A percentile compares a stretch with the other conserved stretches of the same genome.
These are phyloP conservation scores for Danio aesculapii DNA, from an alignment of 2,797 vertebrate genomes.

Conservation along the genomic window DNA sequence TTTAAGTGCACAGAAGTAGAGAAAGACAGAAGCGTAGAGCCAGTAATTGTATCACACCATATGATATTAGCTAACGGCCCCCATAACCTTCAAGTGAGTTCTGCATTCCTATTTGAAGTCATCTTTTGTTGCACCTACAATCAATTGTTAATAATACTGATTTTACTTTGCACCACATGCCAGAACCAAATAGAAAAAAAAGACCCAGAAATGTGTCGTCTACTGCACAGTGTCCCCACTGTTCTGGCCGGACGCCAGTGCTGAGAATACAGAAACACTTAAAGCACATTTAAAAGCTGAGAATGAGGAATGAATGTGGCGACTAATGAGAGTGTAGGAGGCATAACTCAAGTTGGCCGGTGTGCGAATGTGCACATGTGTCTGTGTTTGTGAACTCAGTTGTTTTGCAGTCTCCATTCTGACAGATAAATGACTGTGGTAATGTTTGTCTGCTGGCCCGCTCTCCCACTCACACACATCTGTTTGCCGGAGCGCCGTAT, in stretches of 20 bases:
- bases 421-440: conserved; percentile 62
- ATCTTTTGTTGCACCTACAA: not conserved
- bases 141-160: not conserved
- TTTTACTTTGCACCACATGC: not conserved
- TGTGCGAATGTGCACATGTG: conserved; percentile 55
- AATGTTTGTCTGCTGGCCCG: conserved; percentile 58
- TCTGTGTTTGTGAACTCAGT: conserved; percentile 59
- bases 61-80: not conserved
- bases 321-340: conserved; percentile 41
- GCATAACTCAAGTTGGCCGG: conserved; percentile 31
- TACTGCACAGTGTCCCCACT: conserved; percentile 9
- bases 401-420: conserved; percentile 61
- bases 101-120: not conserved
- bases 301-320: conserved; percentile 32
- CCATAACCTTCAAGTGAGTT: not conserved
- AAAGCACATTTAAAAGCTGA: conserved; percentile 23
- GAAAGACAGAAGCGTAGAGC: not conserved
- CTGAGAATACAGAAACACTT: conserved; percentile 41
- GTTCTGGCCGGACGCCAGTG: conserved; percentile 26
- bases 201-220: conserved; percentile 2
- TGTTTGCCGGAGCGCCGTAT: conserved; percentile 14
- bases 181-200: conserved; percentile 11
- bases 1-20: not conserved
- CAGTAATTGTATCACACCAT: not conserved
- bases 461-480: conserved; percentile 42